These are phyloP conservation scores for Eurosta solidaginis DNA, from an alignment of 1,140 invertebrate genomes.

Conservation along the genomic window DNA sequence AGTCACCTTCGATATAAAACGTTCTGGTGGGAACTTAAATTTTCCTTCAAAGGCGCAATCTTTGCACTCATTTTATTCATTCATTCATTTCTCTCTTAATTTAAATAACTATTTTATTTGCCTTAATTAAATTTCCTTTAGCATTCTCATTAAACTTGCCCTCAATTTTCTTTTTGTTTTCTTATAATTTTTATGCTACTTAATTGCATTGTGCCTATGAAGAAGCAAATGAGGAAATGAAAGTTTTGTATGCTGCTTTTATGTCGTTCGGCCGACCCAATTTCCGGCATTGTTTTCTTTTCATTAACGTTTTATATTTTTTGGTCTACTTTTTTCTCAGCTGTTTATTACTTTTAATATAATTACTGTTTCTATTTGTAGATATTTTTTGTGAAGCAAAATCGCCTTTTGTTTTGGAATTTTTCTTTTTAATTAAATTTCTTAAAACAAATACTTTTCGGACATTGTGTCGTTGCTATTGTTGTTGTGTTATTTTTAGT, in stretches of 20 bases:
- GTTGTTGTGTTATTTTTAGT: too few species aligned
- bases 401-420: background rate
- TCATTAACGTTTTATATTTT: background rate
- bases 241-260: background rate
- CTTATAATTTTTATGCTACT: slow-evolving; percentile 1
- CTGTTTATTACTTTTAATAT: background rate
- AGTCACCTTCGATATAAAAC: too few species aligned
- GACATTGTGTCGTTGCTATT: background rate
- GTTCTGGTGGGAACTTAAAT: too few species aligned
- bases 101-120: background rate
- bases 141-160: background rate
- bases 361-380: background rate
- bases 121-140: background rate
- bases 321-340: background rate
- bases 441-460: background rate
- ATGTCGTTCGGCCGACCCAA: background rate
- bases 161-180: background rate
- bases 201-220: slow-evolving; percentile 21
- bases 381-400: background rate
- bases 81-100: background rate
- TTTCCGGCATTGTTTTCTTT: slow-evolving; percentile 22
- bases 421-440: slow-evolving; percentile 1
- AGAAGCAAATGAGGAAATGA: background rate
- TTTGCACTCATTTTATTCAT: too few species aligned
- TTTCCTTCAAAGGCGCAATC: too few species aligned